Conservation (phyloP, 30 jellyfish, hydroid and myxozoan genomes). For the Turritopsis rubra region DNA sequence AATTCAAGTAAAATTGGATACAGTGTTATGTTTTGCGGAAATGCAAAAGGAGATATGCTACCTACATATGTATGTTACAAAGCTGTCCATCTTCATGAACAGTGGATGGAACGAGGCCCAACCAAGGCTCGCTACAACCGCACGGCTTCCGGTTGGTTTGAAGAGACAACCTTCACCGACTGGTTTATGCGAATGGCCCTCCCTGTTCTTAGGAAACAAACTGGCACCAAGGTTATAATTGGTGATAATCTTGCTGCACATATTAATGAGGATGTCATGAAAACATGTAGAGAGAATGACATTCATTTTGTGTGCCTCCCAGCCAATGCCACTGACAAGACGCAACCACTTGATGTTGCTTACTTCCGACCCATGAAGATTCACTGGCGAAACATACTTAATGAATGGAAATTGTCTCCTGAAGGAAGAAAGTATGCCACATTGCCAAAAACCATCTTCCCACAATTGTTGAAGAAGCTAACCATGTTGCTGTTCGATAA, state of each 20-base stretch:
- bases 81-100: slow-evolving; percentile 5
- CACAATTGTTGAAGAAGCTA: neutral
- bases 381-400: neutral
- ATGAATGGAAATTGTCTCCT: neutral
- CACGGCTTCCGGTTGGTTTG: slow-evolving; percentile 1
- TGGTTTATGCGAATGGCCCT: neutral
- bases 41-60: slow-evolving; percentile 1
- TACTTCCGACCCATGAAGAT: neutral
- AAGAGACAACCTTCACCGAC: neutral
- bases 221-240: neutral
- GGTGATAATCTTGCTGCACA: neutral
- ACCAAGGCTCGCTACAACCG: neutral
- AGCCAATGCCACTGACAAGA: neutral
- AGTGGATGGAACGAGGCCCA: slow-evolving; percentile 3
- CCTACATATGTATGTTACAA: neutral
- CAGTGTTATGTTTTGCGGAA: neutral
- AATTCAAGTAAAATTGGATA: neutral
- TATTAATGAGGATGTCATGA: neutral
- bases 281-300: slow-evolving; percentile 1
- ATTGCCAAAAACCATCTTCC: neutral
- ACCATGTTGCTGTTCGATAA: too few relatives aligned
- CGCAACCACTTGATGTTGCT: neutral
- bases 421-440: neutral
- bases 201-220: neutral
- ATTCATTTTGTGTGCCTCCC: neutral